Base-by-base conservation (phyloP, 2,888 invertebrate genomes). In the Drepana falcataria region DNA sequence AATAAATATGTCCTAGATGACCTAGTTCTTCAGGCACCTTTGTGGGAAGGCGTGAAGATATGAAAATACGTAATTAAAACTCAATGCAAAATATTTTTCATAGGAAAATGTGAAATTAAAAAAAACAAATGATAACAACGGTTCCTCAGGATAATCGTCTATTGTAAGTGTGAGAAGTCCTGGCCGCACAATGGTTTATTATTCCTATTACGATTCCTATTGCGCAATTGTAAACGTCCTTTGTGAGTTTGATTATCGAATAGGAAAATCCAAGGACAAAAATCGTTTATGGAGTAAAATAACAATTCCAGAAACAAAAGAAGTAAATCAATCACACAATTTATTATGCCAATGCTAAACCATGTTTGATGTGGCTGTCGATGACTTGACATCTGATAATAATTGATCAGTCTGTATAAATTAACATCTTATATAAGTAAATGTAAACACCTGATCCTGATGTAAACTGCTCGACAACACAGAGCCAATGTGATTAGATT, bases 71-170 rank as follows among this genome's bases (percentile, higher is more conserved):
- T 21, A 21, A 21, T 21, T 21, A 21, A 21, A 21, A 21, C 21
- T n/a, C 3, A 9, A 3, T 44, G 44, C 9, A 44, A 44, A 9
- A 21, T 21, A 21, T 21, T 9, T 44, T 44, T 44, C 9, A 44
- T 9, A 44, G 44, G 9, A 44, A 44, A 9, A 44, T 44, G 44
- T 44, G 44, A 44, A 44, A 44, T 53, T 53, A 53, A 48, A 48
- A 35, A 47, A 51, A 51, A 49, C 56, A 54, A 53, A 53, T 49
- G 49, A 52, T 51, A 54, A 48, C 49, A 44, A 44, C 6, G 7
- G 9, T 9, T 44, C 44, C 44, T 44, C 44, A 44, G 44, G 44
- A 44, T 44, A 44, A 44, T 44, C 9, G 44, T 44, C 44, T 9
- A 44, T 44, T 44, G 44, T 44, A 9, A 44, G 44, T 44, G 44